phyloP scores from a whole-genome alignment of 2,888 invertebrate species.

The Oxycera nigricornis region DNA sequence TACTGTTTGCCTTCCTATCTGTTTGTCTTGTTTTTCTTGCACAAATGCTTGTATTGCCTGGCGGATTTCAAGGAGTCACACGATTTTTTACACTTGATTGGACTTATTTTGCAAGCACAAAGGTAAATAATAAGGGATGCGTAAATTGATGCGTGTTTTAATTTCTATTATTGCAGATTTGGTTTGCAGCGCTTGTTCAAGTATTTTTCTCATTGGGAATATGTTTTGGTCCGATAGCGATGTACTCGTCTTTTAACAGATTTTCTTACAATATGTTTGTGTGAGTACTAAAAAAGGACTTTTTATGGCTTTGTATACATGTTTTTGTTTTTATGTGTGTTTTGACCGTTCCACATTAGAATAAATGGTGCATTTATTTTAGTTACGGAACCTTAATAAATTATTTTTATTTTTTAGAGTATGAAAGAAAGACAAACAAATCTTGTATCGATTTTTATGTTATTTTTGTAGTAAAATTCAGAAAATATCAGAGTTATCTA shows the following conservation, averaged over 20 bases:
- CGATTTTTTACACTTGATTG: background rate
- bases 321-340: too few species aligned
- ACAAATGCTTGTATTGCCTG: background rate
- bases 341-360: too few species aligned
- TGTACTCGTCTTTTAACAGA: conserved; percentile 19
- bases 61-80: background rate
- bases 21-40: background rate
- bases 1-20: background rate
- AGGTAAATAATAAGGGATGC: too few species aligned
- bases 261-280: conserved; percentile 20
- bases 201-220: conserved; percentile 20
- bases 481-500: too few species aligned
- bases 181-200: conserved; percentile 21
- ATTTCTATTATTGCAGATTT: conserved; percentile 16
- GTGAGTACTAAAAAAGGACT: too few species aligned
- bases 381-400: too few species aligned
- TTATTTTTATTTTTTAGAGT: too few species aligned
- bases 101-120: background rate
- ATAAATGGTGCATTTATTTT: too few species aligned
- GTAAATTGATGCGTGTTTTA: background rate
- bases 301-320: too few species aligned
- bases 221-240: conserved; percentile 17
- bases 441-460: too few species aligned
- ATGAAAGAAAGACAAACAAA: too few species aligned
- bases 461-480: too few species aligned